phyloP scores from a whole-genome alignment of 2,888 invertebrate genomes.

The Cryptophagus acutangulus region DNA sequence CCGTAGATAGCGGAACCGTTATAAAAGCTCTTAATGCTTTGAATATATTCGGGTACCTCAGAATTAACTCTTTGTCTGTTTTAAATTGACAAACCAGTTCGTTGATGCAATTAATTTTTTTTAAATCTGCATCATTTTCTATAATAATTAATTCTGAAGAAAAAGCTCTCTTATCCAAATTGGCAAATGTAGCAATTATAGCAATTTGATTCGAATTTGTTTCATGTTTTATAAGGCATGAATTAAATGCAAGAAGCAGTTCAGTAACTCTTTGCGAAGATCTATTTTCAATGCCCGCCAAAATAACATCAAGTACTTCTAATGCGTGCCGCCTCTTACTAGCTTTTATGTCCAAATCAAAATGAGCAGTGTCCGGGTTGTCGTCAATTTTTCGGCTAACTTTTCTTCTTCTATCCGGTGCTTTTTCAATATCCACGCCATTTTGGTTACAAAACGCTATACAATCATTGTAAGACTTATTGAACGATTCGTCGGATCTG shows the following conservation, averaged over 20 bases:
- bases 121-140: not conserved
- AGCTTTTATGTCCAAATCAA: not conserved
- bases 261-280: not conserved
- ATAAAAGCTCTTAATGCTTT: slow-evolving; percentile 1
- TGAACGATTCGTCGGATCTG: not conserved
- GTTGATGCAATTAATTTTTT: not conserved
- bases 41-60: not conserved
- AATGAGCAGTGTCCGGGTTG: not conserved
- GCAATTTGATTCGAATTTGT: not conserved
- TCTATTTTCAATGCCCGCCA: not conserved
- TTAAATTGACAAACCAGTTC: not conserved
- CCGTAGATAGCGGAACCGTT: slow-evolving; percentile 1
- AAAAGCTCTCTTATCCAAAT: not conserved
- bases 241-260: not conserved
- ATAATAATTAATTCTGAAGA: not conserved
- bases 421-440: too few species aligned
- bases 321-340: slow-evolving; percentile 2
- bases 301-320: not conserved
- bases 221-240: not conserved
- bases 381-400: not conserved
- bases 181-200: slow-evolving; percentile 1
- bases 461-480: too few species aligned
- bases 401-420: too few species aligned
- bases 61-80: not conserved
- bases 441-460: too few species aligned